These are phyloP conservation scores for Grammomys dolichurus DNA, from an alignment of 2,113 vertebrate species.

Conservation along the genomic window DNA sequence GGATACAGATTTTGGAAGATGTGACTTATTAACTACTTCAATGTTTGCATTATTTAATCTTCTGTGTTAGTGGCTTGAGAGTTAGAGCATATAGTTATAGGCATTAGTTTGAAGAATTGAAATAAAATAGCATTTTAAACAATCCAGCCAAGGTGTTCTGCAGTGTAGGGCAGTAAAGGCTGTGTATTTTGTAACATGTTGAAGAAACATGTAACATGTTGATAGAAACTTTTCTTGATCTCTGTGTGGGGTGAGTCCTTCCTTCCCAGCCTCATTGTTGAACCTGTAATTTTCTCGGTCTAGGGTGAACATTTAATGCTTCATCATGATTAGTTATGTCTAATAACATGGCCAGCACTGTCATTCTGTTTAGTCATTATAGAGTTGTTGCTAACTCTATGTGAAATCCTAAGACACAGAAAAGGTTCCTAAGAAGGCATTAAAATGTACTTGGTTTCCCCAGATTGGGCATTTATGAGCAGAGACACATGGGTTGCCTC, in stretches of 20 bases:
- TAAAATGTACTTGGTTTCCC: neutral
- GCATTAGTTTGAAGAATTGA: neutral
- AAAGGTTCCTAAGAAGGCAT: slow-evolving; percentile 20
- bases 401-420: slow-evolving; percentile 36
- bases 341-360: slow-evolving; percentile 15
- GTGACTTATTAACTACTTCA: neutral
- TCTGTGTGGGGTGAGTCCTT: neutral
- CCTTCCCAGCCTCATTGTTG: neutral
- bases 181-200: neutral
- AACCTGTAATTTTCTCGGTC: slow-evolving; percentile 50
- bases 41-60: neutral
- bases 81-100: neutral
- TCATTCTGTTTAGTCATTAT: slow-evolving; percentile 16
- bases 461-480: slow-evolving; percentile 47
- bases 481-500: slow-evolving; percentile 37
- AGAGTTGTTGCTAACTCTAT: neutral
- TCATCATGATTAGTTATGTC: slow-evolving; percentile 33
- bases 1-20: slow-evolving; percentile 10
- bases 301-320: slow-evolving; percentile 31
- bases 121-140: neutral
- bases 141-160: neutral
- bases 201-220: too few relatives aligned
- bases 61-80: neutral
- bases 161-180: neutral
- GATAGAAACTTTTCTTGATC: neutral